phyloP scores from a whole-genome alignment of 2,113 vertebrate species.

The Otus sunia region DNA sequence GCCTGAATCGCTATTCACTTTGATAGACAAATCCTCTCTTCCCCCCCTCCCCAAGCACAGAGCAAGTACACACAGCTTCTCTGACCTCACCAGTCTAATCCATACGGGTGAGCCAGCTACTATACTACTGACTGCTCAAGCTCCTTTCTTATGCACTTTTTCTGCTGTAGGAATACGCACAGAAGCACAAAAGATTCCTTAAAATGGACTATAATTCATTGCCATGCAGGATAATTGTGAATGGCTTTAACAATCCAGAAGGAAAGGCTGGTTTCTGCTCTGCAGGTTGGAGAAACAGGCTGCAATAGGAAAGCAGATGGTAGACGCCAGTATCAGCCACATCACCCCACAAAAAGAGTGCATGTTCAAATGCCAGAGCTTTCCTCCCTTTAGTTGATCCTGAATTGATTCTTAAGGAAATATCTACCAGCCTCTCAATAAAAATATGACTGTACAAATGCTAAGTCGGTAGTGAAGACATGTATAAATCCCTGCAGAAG shows the following conservation, averaged over 20 bases:
- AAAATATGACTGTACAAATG: conserved; percentile 29
- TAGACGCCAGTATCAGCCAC: conserved; percentile 60
- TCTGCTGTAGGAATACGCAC: conserved; percentile 40
- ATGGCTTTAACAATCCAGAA: conserved; percentile 69
- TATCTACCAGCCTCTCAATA: conserved; percentile 26
- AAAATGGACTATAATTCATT: conserved; percentile 67
- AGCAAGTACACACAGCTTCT: conserved; percentile 69
- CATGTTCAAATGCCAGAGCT: conserved; percentile 64
- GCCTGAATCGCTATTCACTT: conserved; percentile 62
- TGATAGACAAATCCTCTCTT: conserved; percentile 64
- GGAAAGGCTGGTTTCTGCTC: conserved; percentile 55
- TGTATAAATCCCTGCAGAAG: conserved; percentile 37
- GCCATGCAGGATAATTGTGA: conserved; percentile 66
- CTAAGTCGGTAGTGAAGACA: conserved; percentile 21
- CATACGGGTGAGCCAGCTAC: conserved; percentile 63
- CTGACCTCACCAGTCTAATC: conserved; percentile 74
- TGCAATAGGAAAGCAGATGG: conserved; percentile 74
- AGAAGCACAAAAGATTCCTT: conserved; percentile 70
- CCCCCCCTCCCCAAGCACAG: conserved; percentile 40
- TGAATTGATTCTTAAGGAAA: conserved; percentile 53
- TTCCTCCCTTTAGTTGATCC: conserved; percentile 59
- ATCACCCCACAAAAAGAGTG: conserved; percentile 61
- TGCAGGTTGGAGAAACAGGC: conserved; percentile 65
- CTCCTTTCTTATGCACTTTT: conserved; percentile 66
- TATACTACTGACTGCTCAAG: conserved; percentile 58